These are phyloP conservation scores for Busseola fusca DNA, from an alignment of 2,888 invertebrate species.

Conservation along the genomic window DNA sequence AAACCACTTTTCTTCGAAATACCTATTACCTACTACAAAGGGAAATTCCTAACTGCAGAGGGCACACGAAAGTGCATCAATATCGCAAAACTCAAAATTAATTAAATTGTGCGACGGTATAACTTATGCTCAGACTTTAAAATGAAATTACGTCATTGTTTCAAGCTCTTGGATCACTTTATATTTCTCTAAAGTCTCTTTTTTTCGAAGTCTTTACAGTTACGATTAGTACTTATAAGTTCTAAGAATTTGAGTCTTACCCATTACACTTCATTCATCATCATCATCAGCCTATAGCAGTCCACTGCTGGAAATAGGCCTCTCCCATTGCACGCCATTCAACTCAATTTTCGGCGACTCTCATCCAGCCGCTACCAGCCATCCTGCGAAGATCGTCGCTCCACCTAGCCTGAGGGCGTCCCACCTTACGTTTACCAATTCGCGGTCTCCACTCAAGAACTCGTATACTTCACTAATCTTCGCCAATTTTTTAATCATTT, in stretches of 20 bases:
- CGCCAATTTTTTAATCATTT: background rate
- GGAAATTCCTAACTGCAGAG: background rate
- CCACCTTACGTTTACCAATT: too few relatives aligned
- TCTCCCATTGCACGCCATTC: too few relatives aligned
- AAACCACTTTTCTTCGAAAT: conserved; percentile 1
- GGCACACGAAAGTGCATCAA: background rate
- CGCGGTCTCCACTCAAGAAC: too few relatives aligned
- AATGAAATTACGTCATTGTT: conserved; percentile 1
- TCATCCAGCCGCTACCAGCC: too few relatives aligned
- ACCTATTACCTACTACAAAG: background rate
- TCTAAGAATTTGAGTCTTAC: background rate
- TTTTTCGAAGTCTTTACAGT: background rate
- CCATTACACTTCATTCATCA: too few relatives aligned
- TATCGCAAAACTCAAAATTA: background rate
- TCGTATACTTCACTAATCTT: too few relatives aligned
- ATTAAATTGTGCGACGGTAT: conserved; percentile 6
- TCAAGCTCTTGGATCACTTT: background rate
- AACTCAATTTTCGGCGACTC: too few relatives aligned
- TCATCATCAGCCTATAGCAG: too few relatives aligned
- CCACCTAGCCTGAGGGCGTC: too few relatives aligned
- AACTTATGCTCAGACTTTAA: background rate
- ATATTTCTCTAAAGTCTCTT: background rate
- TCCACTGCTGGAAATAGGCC: too few relatives aligned
- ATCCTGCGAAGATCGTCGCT: too few relatives aligned
- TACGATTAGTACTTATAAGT: background rate